Evolutionary conservation across 1,140 invertebrate species (phyloP).

Genomic region (Proales similis): DNA sequence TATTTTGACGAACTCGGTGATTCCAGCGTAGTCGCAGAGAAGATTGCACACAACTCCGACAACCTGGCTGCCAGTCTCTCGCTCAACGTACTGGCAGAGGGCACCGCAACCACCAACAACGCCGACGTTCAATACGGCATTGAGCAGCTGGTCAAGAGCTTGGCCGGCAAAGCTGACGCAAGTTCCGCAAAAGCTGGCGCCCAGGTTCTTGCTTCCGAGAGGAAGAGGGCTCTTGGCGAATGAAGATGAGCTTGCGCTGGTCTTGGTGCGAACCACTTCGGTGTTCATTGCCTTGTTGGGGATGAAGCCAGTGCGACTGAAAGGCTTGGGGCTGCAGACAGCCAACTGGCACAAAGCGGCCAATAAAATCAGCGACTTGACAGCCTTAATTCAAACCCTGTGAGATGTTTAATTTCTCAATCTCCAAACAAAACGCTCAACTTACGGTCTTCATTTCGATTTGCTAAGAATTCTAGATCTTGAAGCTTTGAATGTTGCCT

Average conservation of each 20-base stretch:
- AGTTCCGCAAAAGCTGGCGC: conserved; percentile 40
- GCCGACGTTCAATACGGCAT: conserved; percentile 42
- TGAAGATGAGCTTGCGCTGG: conserved; percentile 12
- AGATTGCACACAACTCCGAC: conserved; percentile 44
- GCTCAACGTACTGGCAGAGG: conserved; percentile 42
- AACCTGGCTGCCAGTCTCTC: conserved; percentile 44
- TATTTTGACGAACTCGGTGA: conserved; percentile 46
- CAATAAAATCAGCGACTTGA: no score
- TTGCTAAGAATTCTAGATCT: no score
- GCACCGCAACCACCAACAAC: conserved; percentile 44
- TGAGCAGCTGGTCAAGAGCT: conserved; percentile 43
- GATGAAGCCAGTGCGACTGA: conserved; percentile 9
- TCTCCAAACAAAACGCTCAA: no score
- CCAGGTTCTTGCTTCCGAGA: background rate
- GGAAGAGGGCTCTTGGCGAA: no score
- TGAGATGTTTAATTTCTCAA: no score
- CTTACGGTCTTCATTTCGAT: no score
- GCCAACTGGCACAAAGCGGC: no score
- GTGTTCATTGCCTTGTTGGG: conserved; percentile 31
- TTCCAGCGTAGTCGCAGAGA: conserved; percentile 45
- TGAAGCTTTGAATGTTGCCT: no score
- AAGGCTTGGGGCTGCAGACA: conserved; percentile 5
- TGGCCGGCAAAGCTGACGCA: conserved; percentile 45
- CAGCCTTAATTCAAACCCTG: no score
- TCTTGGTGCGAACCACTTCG: conserved; percentile 2